Conservation (phyloP, 1,140 invertebrate genomes). For the Araneus ventricosus region DNA sequence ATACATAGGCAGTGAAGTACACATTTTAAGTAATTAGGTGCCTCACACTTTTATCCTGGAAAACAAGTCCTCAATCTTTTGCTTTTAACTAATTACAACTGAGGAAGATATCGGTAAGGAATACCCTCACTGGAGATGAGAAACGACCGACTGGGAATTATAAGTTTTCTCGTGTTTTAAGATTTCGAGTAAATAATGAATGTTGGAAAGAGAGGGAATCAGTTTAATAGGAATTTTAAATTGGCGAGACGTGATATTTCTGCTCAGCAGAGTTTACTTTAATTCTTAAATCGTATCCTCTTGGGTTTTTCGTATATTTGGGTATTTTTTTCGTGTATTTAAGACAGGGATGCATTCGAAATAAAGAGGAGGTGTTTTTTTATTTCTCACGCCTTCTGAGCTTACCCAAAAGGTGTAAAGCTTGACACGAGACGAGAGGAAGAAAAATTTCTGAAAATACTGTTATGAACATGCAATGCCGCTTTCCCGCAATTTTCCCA, state of each 20-base stretch:
- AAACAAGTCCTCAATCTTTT: background rate
- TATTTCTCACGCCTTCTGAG: no score
- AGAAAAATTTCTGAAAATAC: no score
- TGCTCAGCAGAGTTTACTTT: background rate
- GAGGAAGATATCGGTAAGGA: background rate
- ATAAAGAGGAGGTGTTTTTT: no score
- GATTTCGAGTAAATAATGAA: background rate
- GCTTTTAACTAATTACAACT: background rate
- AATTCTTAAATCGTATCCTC: background rate
- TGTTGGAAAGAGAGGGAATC: background rate
- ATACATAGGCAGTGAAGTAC: background rate
- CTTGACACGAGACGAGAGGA: no score
- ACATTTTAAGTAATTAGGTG: constrained; percentile 1
- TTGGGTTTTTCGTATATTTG: background rate
- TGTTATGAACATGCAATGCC: no score
- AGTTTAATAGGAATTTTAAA: background rate
- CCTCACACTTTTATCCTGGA: background rate
- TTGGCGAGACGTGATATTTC: background rate
- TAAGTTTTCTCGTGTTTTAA: background rate
- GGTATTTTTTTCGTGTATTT: background rate
- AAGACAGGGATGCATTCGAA: background rate
- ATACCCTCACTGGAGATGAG: background rate
- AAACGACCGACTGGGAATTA: background rate
- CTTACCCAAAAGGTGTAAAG: no score
- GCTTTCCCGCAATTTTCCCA: no score